Conservation (phyloP, 2,888 invertebrate genomes). For the Pseudeuparius sepicola region DNA sequence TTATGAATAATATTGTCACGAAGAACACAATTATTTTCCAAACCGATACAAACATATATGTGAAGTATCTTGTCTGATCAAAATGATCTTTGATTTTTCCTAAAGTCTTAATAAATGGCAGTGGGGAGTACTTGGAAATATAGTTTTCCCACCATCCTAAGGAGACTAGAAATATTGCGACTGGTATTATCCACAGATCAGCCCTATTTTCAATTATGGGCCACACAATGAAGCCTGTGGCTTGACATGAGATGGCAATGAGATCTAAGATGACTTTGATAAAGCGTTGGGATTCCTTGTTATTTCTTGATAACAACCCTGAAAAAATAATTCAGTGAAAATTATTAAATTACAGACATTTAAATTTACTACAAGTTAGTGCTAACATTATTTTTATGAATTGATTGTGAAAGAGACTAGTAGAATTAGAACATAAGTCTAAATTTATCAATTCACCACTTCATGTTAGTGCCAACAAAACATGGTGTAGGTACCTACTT, state of each 20-base stretch:
- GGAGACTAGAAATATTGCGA: conserved; percentile 76
- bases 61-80: conserved; percentile 74
- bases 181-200: conserved; percentile 76
- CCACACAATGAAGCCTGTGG: conserved; percentile 87
- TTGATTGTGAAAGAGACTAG: too few species aligned
- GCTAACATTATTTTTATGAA: too few species aligned
- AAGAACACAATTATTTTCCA: conserved; percentile 86
- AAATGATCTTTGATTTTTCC: conserved; percentile 73
- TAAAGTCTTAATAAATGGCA: conserved; percentile 63
- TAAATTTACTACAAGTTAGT: too few species aligned
- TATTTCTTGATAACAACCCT: conserved; percentile 72
- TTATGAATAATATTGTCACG: conserved; percentile 59
- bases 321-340: too few species aligned
- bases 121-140: conserved; percentile 74
- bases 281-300: conserved; percentile 68
- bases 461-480: too few species aligned
- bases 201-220: conserved; percentile 71
- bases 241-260: conserved; percentile 77
- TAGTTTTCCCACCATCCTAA: conserved; percentile 86
- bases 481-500: too few species aligned
- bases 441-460: too few species aligned
- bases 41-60: conserved; percentile 78
- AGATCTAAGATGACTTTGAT: conserved; percentile 75
- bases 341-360: too few species aligned
- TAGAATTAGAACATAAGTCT: too few species aligned